A percentile compares a stretch with the other conserved stretches of the same genome.
Evolutionary conservation across 2,888 invertebrate genomes (phyloP).

Genomic region (Linyphia triangularis): DNA sequence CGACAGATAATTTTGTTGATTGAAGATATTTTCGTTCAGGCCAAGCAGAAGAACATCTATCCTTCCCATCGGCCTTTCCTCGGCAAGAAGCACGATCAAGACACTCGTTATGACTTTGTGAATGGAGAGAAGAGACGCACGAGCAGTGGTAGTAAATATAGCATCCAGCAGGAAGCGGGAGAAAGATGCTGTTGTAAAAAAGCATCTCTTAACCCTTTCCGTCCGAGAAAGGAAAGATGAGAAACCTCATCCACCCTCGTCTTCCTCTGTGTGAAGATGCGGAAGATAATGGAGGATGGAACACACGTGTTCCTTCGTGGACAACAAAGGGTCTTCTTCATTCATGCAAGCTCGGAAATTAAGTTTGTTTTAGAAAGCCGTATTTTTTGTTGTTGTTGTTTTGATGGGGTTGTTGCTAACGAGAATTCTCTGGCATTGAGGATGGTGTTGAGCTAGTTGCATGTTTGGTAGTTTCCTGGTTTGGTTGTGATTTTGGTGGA

Average conservation of each 20-base stretch:
- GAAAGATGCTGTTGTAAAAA: not conserved
- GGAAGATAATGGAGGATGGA: constrained; percentile 13
- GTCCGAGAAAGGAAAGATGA: constrained; percentile 50
- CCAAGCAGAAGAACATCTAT: too few relatives aligned
- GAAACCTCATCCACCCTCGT: not conserved
- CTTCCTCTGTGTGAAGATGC: constrained; percentile 12
- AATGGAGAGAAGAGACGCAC: not conserved
- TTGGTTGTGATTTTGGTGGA: too few relatives aligned
- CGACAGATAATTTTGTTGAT: too few relatives aligned
- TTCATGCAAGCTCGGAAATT: not conserved
- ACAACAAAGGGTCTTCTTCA: constrained; percentile 34
- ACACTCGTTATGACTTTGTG: not conserved
- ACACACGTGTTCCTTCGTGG: constrained; percentile 24
- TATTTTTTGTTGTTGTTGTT: not conserved
- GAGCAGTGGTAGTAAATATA: constrained; percentile 39
- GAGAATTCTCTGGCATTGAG: not conserved
- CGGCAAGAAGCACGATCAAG: not conserved
- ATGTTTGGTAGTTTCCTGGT: too few relatives aligned
- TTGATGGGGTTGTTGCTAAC: not conserved
- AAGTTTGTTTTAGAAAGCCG: not conserved
- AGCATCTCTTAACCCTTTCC: constrained; percentile 43
- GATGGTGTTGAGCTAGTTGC: too few relatives aligned
- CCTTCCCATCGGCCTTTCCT: too few relatives aligned
- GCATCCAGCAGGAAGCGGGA: constrained; percentile 31
- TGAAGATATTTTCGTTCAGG: too few relatives aligned